Evolutionary conservation across 2,113 vertebrate genomes (phyloP), one percentile per base, ranked within the genome.

Genomic region (Leucopsar rothschildi): DNA sequence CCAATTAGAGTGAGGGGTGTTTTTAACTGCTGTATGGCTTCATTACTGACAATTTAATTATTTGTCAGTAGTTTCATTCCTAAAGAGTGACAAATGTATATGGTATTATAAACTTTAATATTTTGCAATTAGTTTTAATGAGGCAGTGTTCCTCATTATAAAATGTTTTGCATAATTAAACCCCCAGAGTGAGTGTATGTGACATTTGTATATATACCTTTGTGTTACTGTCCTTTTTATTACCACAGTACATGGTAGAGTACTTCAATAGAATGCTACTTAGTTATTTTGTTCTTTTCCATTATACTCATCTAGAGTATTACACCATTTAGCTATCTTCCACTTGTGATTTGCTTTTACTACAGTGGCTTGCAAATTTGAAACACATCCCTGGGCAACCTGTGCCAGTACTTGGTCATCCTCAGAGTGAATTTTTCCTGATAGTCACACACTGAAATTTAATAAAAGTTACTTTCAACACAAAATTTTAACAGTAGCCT

Each of bases 51-150:
- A 77, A 63, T 63, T 88, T 81, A 61, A 82, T 73, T 82, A 55
- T 71, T 69, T 92, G 72, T 75, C 61, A 78, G 10, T 92, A 70
- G 23, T 47, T 86, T 83, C 29, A 47, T 52, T 79, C 49, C 63
- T 77, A 45, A 65, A 70, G 47, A 72, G 16, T 60, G 39, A 70
- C 17, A 59, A 88, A 86, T 60, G 28, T 35, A 21, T 28, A 37
- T 5, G 11, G 31, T 73, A 65, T 17, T 70, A 29, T 44, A 16
- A 50, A 63, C 15, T 22, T 86, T 23, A 24, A 3, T 14, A 47
- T 63, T 88, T 82, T 80, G 42, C 24, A 66, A 71, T 77, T 92
- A 33, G 71, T 86, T 83, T 93, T 90, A 88, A 94, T 56, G 78
- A 95, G 45, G 20, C 45, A 52, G 15, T 25, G 9, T 31, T 69